Evolutionary conservation across 1,140 invertebrate species (phyloP), one percentile per base, ranked within the genome.

Genomic region (Pogonomyrmex barbatus): DNA sequence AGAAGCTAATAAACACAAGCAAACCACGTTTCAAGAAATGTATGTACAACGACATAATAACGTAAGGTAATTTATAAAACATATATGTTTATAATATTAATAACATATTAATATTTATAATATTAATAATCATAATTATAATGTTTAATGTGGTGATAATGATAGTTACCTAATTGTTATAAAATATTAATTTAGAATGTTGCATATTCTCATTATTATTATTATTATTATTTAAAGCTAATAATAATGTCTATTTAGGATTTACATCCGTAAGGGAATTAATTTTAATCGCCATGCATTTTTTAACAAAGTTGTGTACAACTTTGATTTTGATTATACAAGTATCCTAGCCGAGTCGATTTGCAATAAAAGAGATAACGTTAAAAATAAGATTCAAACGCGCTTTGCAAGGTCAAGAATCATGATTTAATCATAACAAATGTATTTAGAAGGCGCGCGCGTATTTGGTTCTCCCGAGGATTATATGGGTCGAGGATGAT

Each of bases 1-100:
- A 88, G 97, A 98, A 89, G 96, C 94, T 12, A 96, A 94, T 30
- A 95, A 95, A n/a, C 96, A 96, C 42, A 97, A 97, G 77, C 97
- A 97, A 91, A 97, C 96, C 1, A 96, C 97, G 63, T 99, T 99
- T 93, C 98, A 99, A 92, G 98, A 99, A 93, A 98, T 99, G 96
- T 99, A 99, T 94, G 98, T 99, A 10, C 98, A 99, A 92, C 96
- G 98, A n/a, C 98, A 99, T 94, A 99, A 99, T 92, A 99, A 99
- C 93, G 99, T 99, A 89, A 97, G 97, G 97, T 97, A 94, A 68
- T 68, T 68, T 68, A 68, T 24, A 24, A 24, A 24, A 24, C 94
- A 92, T 75, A 24, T 82, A 60, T 36, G 36, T 50, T 78, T 24
- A 39, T 54, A 30, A 17, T 67, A 12, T 10, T 30, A 6, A 24